phyloP scores from a whole-genome alignment of 1,140 invertebrate genomes.

The Acromyrmex echinatior region DNA sequence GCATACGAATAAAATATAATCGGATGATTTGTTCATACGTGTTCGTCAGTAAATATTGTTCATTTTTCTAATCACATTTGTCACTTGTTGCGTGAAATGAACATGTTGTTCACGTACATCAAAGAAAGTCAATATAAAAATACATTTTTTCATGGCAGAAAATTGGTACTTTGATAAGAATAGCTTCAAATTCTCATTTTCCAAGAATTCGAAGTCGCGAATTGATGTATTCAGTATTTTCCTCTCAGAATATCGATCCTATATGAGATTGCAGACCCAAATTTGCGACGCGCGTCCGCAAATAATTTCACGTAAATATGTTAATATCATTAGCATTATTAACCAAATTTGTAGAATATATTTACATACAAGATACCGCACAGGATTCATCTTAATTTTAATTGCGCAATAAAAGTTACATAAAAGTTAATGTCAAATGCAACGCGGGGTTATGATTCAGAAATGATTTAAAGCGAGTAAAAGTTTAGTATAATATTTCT shows the following conservation, averaged over 20 bases:
- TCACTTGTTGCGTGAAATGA: constrained; percentile 44
- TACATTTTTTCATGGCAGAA: not conserved
- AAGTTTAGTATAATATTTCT: constrained; percentile 16
- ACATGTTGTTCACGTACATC: not conserved
- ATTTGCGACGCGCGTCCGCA: not conserved
- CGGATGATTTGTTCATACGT: not conserved
- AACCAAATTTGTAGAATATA: not conserved
- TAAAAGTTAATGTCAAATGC: not conserved
- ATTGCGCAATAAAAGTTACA: not conserved
- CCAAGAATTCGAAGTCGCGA: not conserved
- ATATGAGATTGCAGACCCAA: not conserved
- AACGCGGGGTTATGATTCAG: not conserved
- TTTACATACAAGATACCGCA: not conserved
- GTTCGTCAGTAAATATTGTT: constrained; percentile 19
- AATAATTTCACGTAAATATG: not conserved
- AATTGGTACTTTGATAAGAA: not conserved
- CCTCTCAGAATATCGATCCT: not conserved
- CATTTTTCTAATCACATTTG: constrained; percentile 34
- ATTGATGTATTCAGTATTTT: not conserved
- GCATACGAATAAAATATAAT: not conserved
- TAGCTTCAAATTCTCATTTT: not conserved
- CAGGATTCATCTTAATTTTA: not conserved
- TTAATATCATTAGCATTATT: not conserved
- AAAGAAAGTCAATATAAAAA: not conserved
- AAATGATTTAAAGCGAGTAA: not conserved